phyloP scores from a whole-genome alignment of 2,113 vertebrate genomes.

The Platichthys flesus region DNA sequence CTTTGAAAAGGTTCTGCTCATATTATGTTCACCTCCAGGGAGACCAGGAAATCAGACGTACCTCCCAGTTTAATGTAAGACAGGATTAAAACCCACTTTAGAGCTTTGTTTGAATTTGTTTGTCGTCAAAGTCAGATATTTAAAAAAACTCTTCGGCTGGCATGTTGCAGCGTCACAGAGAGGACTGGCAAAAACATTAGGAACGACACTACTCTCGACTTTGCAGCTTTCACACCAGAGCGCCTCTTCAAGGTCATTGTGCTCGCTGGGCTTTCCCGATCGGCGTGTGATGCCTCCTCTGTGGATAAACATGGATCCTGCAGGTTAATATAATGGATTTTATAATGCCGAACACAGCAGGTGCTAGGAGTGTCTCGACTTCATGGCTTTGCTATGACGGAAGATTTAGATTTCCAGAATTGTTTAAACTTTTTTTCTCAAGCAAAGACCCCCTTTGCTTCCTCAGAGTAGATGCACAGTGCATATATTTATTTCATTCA shows the following conservation, averaged over 20 bases:
- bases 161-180: constrained; percentile 19
- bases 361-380: neutral
- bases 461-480: neutral
- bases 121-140: too few relatives aligned
- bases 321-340: constrained; percentile 37
- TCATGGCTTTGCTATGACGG: neutral
- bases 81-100: too few relatives aligned
- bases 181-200: constrained; percentile 43
- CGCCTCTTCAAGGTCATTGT: constrained; percentile 56
- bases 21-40: too few relatives aligned
- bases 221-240: constrained; percentile 29
- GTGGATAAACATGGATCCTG: constrained; percentile 25
- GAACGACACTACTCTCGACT: constrained; percentile 41
- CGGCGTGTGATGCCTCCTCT: constrained; percentile 33
- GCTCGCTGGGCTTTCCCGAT: constrained; percentile 42
- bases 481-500: too few relatives aligned
- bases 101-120: too few relatives aligned
- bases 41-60: too few relatives aligned
- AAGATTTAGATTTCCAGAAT: neutral
- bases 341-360: neutral
- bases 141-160: constrained; percentile 6
- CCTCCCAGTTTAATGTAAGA: too few relatives aligned
- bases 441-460: too few relatives aligned
- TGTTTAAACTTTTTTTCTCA: neutral
- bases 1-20: too few relatives aligned